Conservation (phyloP, 2,113 vertebrate genomes). For the Myiozetetes cayanensis region DNA sequence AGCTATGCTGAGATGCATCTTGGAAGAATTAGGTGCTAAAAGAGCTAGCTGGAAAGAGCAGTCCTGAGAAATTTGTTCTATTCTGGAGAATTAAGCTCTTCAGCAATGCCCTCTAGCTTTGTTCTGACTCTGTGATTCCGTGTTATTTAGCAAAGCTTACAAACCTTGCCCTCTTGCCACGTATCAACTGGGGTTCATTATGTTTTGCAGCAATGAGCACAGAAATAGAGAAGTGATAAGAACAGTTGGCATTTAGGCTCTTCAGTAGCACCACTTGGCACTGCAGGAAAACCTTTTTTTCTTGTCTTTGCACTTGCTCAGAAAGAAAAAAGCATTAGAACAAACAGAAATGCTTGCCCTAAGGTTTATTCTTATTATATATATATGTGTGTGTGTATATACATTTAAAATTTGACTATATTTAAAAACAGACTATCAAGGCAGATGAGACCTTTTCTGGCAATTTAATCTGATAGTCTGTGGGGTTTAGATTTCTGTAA, state of each 20-base stretch:
- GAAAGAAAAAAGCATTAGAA: neutral
- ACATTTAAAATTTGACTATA: neutral
- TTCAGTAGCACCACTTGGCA: neutral
- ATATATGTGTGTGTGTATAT: accelerated
- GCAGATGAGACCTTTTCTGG: neutral
- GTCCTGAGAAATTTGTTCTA: neutral
- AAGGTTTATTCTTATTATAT: neutral
- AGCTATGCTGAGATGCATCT: neutral
- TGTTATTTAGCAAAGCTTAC: neutral
- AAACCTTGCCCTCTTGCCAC: neutral
- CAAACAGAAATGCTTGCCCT: neutral
- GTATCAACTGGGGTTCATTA: neutral
- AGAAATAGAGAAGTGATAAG: neutral
- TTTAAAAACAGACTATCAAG: neutral
- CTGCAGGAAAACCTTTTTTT: neutral
- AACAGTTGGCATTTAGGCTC: neutral
- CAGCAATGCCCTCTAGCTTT: neutral
- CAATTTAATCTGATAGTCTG: neutral
- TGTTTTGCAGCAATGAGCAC: neutral
- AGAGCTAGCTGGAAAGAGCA: neutral
- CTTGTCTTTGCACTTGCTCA: neutral
- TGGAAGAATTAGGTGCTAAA: neutral
- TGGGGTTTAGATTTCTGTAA: neutral
- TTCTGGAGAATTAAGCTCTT: neutral
- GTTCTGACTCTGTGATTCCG: neutral